These are phyloP conservation scores for Psittacula echo DNA, from an alignment of 2,797 vertebrate genomes.

Conservation along the genomic window DNA sequence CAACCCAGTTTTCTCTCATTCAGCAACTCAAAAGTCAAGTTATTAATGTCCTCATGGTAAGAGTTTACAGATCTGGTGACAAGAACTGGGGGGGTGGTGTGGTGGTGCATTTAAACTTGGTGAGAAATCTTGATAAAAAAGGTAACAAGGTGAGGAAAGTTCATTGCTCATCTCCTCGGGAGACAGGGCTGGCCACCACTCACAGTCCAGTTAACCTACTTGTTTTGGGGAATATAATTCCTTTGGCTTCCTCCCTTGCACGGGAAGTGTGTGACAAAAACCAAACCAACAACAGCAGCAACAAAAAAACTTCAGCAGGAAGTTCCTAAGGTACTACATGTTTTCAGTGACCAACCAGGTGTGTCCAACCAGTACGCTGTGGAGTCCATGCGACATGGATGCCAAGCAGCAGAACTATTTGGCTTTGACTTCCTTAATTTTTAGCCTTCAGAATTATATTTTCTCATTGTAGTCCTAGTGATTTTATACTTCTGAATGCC, in stretches of 20 bases:
- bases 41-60: neutral
- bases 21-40: neutral
- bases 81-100: neutral
- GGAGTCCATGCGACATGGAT: neutral
- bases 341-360: neutral
- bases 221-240: neutral
- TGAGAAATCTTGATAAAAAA: neutral
- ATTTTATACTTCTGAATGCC: neutral
- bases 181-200: neutral
- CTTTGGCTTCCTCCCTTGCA: neutral
- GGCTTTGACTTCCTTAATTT: neutral
- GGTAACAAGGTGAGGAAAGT: neutral
- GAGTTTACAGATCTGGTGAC: neutral
- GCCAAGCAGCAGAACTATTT: neutral
- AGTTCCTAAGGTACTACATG: neutral
- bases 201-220: neutral
- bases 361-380: too few species aligned
- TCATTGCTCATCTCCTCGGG: neutral
- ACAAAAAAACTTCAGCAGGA: neutral
- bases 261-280: neutral
- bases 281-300: neutral
- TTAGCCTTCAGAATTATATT: neutral
- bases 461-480: neutral
- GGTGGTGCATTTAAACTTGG: neutral
- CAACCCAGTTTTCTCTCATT: neutral